Evolutionary conservation across 2,113 vertebrate species (phyloP), one percentile per base, ranked within the genome.

Genomic region (Epinephelus moara): DNA sequence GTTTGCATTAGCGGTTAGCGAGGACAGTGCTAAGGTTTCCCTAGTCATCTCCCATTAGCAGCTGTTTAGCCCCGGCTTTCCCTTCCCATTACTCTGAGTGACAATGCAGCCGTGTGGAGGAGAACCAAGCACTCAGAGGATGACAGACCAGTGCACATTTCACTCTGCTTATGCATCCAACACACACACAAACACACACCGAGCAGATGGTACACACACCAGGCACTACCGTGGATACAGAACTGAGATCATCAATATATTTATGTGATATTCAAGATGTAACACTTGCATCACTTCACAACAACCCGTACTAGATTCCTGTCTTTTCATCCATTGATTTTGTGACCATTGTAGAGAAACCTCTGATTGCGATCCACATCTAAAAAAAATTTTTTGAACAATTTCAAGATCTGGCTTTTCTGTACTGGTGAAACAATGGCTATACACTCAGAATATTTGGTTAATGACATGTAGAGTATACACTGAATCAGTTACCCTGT

Each of bases 11-110:
- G 78, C 55, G 70, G 72, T 85, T 86, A 75, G 68, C 11, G 37
- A 83, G 82, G 89, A 92, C 72, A 77, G 67, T 17, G 71, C 77
- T 91, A 84, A 89, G 84, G 89, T 92, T 95, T 92, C 81, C 55
- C 66, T 85, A 74, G 86, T 94, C 91, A 85, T 83, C 80, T 92
- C 79, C 85, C 64, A 93, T 94, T 93, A 93, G 93, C 61, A 57
- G 74, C 77, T 85, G 72, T 88, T 95, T 90, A 92, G 84, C 66
- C 64, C 18, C 70, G 63, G 88, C 89, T 83, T 88, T 94, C 92
- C 59, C 80, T 70, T 93, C 88, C 73, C 49, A 88, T 94, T 92
- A 92, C 69, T 53, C 60, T 91, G 91, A 95, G 37, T 91, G 92
- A 92, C 91, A 90, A 80, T 12, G 59, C 68, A 80, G 72, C 56